Evolutionary conservation across 1,140 invertebrate genomes (phyloP), one percentile per base, ranked within the genome.

Genomic region (Drosophila subobscura): DNA sequence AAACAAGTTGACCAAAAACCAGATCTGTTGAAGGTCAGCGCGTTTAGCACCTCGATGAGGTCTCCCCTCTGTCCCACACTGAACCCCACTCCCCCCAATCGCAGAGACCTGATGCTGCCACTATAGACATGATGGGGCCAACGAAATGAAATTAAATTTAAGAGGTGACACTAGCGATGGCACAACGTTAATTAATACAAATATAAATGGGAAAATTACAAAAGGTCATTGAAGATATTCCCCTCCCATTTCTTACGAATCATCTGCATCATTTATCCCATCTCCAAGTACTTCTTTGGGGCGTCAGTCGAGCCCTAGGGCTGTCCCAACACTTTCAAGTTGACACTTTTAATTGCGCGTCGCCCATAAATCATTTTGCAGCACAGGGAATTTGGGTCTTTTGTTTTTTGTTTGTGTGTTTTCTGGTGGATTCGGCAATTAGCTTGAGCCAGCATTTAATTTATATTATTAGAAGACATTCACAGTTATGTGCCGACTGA

Each of bases 401-500:
- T 57, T 49, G 8, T 55, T 51, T 65, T 23, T 20, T 53, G 29
- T 27, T 33, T 44, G 46, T 29, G 23, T 53, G 29, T 27, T 33
- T 44, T 46, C 16, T 45, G 59, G 47, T 25, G 59, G 42, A 57
- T 54, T 57, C 45, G 45, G 72, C 80, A 84, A 84, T 84, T 86
- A 86, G 72, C 59, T 58, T 58, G 49, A 77, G 57, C 83, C 46
- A 74, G 40, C 55, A 49, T 47, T 74, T 66, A 68, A 84, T 85
- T 85, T 85, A 81, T 85, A 86, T 85, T 80, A 81, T 85, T 81
- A 68, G 74, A 72, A 65, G 74, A 42, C 73, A 50, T 77, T 83
- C 75, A 85, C 80, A 74, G 81, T 74, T 86, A 85, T 63, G 72
- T 40, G 46, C 51, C 63, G 63, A 81, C 77, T 77, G 83, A 85